These are phyloP conservation scores for Conistra vaccinii DNA, from an alignment of 2,888 invertebrate genomes.

Conservation along the genomic window DNA sequence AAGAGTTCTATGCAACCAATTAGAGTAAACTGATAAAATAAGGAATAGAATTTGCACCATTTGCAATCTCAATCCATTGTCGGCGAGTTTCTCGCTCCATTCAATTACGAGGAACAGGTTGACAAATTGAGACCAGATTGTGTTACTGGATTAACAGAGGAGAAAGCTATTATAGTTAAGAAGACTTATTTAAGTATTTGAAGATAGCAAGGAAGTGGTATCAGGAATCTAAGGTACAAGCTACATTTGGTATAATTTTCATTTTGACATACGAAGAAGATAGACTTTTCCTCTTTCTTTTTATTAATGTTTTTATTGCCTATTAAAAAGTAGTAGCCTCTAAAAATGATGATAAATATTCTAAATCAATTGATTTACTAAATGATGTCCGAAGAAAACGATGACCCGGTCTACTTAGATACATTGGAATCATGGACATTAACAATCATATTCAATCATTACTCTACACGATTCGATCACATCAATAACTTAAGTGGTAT, in stretches of 20 bases:
- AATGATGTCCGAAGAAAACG: not conserved
- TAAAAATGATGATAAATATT: not conserved
- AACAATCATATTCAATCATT: slow-evolving; percentile 58
- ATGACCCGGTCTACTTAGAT: slow-evolving; percentile 41
- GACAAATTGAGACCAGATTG: slow-evolving; percentile 67
- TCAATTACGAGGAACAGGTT: slow-evolving; percentile 66
- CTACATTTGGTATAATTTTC: not conserved
- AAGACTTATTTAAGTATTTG: slow-evolving; percentile 30
- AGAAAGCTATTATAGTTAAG: slow-evolving; percentile 60
- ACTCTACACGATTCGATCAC: slow-evolving; percentile 58
- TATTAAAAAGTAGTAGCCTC: not conserved
- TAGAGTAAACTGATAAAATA: slow-evolving; percentile 53
- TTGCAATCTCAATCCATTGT: slow-evolving; percentile 67
- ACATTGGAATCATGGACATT: slow-evolving; percentile 43
- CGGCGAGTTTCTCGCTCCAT: slow-evolving; percentile 63
- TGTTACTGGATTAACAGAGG: slow-evolving; percentile 44
- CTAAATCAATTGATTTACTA: not conserved
- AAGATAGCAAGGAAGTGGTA: not conserved
- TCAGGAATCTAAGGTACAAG: not conserved
- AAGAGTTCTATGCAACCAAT: slow-evolving; percentile 51
- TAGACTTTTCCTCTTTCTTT: too few species aligned
- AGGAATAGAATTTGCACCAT: slow-evolving; percentile 54
- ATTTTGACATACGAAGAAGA: not conserved
- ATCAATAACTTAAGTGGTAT: slow-evolving; percentile 57
- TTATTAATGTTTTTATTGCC: too few species aligned